Evolutionary conservation across 2,797 vertebrate species (phyloP), one percentile per base, ranked within the genome.

Genomic region (Hylomyscus alleni): DNA sequence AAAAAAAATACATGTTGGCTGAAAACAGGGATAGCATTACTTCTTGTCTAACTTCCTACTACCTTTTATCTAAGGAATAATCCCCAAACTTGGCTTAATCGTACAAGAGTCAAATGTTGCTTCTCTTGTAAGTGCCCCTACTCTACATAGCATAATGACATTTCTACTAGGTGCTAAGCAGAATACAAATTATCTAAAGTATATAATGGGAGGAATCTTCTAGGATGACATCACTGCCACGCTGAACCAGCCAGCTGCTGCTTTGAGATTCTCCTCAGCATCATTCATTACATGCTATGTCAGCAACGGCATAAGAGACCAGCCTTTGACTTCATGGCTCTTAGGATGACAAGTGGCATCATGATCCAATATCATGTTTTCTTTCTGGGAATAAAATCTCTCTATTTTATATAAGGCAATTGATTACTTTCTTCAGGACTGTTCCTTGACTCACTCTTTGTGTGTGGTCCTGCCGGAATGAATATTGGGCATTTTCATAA

Each of bases 401-500:
- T 85, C 69, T 24, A 58, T 83, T 95, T 93, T 47, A 6, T 89
- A 87, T 67, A 31, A 91, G 22, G 8, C 20, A 50, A 87, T 62
- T 77, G 10, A 65, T 62, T n/a, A 29, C 80, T 72, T 78, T 95
- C 44, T 44, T 95, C 47, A 87, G 54, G 88, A 83, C 10, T 9
- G 50, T 83, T 69, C 52, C 15, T n/a, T 20, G 24, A 40, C 5
- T 20, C 24, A 40, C 1, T 6, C 60, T 29, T 3, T 81, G 12
- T 65, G n/a, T 24, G 4, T n/a, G 34, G 44, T 29, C 19, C 54
- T 37, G 22, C 1, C 2, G 20, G 40, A n/a, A 89, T 73, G 29
- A 92, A 54, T 87, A 78, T 91, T 62, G 91, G 12, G 9, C 6
- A 56, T 40, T 96, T 84, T 78, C 78, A 81, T 26, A 94, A 95